A percentile compares a stretch with the other conserved stretches of the same genome.
These are phyloP conservation scores for Melolontha melolontha DNA, from an alignment of 2,888 invertebrate species.

Conservation along the genomic window DNA sequence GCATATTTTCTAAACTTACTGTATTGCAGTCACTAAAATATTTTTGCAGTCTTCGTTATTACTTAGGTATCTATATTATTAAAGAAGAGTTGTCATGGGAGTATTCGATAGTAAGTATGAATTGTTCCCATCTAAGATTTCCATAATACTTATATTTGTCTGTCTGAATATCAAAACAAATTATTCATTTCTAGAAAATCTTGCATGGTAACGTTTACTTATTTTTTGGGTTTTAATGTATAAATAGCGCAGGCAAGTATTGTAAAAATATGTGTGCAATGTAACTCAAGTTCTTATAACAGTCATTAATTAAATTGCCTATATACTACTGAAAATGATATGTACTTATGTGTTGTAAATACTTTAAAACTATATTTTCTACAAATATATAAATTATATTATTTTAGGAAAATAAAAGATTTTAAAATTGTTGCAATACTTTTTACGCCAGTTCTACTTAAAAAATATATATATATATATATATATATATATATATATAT, in stretches of 20 bases:
- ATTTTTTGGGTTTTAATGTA: not conserved
- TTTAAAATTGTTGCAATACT: too few species aligned
- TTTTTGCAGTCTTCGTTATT: slow-evolving; percentile 50
- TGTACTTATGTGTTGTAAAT: not conserved
- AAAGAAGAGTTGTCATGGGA: slow-evolving; percentile 1
- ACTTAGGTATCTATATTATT: slow-evolving; percentile 36
- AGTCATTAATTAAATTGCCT: slow-evolving; percentile 14
- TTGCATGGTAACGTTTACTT: slow-evolving; percentile 16
- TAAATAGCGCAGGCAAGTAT: slow-evolving; percentile 15
- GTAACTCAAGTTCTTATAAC: slow-evolving; percentile 6
- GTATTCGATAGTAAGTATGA: too few species aligned
- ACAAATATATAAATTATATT: slow-evolving; percentile 9
- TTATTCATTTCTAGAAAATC: slow-evolving; percentile 3
- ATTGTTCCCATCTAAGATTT: slow-evolving; percentile 4
- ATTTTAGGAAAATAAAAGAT: too few species aligned
- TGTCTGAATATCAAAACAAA: too few species aligned
- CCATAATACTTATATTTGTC: not conserved
- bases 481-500: too few species aligned
- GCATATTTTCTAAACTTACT: slow-evolving; percentile 26
- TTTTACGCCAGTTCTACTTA: too few species aligned
- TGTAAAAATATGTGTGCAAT: not conserved
- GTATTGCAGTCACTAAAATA: slow-evolving; percentile 50
- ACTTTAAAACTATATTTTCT: slow-evolving; percentile 1
- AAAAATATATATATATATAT: too few species aligned
- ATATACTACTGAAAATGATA: slow-evolving; percentile 34